Evolutionary conservation across 2,113 vertebrate genomes (phyloP).

Genomic region (Craseonycteris thonglongyai): DNA sequence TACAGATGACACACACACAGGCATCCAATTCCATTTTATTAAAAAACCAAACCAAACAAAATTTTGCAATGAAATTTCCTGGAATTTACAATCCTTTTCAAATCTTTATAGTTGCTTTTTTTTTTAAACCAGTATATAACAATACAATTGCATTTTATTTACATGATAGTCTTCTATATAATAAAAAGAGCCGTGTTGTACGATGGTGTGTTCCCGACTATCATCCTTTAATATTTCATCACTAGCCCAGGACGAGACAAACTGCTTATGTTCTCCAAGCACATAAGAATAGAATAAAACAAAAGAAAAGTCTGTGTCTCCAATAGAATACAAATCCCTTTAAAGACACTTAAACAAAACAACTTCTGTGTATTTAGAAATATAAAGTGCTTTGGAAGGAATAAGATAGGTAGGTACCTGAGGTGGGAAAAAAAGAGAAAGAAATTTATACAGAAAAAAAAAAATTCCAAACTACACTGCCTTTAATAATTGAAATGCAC

Average conservation of each 20-base stretch:
- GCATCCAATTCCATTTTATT: slow-evolving; percentile 78
- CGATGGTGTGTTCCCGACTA: slow-evolving; percentile 78
- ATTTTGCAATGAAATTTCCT: slow-evolving; percentile 85
- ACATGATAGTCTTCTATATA: slow-evolving; percentile 83
- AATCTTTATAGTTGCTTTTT: slow-evolving; percentile 81
- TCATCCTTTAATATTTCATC: slow-evolving; percentile 43
- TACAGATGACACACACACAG: slow-evolving; percentile 29
- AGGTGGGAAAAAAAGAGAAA: slow-evolving; percentile 19
- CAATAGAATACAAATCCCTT: slow-evolving; percentile 75
- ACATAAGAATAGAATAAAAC: slow-evolving; percentile 71
- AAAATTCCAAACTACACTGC: background rate
- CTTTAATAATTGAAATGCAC: slow-evolving; percentile 57
- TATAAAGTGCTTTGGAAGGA: slow-evolving; percentile 89
- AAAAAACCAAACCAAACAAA: slow-evolving; percentile 78
- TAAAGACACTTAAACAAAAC: no score
- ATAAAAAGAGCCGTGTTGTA: slow-evolving; percentile 87
- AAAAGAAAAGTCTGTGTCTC: slow-evolving; percentile 63
- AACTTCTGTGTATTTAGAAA: slow-evolving; percentile 77
- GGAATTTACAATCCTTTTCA: slow-evolving; percentile 82
- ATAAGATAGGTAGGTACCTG: slow-evolving; percentile 6
- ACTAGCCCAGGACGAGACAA: slow-evolving; percentile 62
- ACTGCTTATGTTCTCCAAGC: slow-evolving; percentile 66
- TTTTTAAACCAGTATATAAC: slow-evolving; percentile 82
- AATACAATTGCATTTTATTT: slow-evolving; percentile 86
- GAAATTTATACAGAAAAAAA: slow-evolving; percentile 59